Conservation (phyloP, 2,888 invertebrate genomes). For the Sicus ferrugineus region DNA sequence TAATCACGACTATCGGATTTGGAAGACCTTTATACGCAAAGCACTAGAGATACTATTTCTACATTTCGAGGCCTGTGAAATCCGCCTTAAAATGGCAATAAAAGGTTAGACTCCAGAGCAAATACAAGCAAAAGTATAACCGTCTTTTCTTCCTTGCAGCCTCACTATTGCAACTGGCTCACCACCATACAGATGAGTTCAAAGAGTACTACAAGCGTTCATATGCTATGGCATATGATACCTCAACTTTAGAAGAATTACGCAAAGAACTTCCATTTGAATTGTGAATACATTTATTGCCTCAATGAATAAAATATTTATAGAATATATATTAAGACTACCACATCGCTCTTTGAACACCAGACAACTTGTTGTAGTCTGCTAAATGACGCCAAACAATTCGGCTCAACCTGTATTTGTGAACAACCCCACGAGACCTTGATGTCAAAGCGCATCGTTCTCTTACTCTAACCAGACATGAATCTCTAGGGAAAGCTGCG, state of each 20-base stretch:
- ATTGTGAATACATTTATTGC: conserved; percentile 26
- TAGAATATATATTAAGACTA: too few species aligned
- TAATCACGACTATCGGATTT: conserved; percentile 45
- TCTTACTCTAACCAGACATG: conserved; percentile 71
- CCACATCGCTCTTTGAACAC: conserved; percentile 96
- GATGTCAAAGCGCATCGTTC: conserved; percentile 90
- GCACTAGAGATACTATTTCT: conserved; percentile 70
- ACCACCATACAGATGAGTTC: conserved; percentile 46
- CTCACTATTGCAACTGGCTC: conserved; percentile 43
- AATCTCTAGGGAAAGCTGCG: conserved; percentile 78
- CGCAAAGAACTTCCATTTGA: conserved; percentile 33
- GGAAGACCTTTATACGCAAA: conserved; percentile 54
- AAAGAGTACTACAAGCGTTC: conserved; percentile 49
- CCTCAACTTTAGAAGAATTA: conserved; percentile 37
- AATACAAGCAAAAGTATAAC: too few species aligned
- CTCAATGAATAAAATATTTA: too few species aligned
- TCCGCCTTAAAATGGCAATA: conserved; percentile 70
- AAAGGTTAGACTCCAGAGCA: conserved; percentile 71
- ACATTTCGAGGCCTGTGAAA: conserved; percentile 85
- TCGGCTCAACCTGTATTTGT: conserved; percentile 83
- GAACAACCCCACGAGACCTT: conserved; percentile 80
- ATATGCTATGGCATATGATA: conserved; percentile 39
- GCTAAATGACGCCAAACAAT: conserved; percentile 90
- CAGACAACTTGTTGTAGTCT: conserved; percentile 91
- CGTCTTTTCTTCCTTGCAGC: conserved; percentile 16